Base-by-base conservation (phyloP, 2,888 invertebrate genomes). In the Mythimna pallens region DNA sequence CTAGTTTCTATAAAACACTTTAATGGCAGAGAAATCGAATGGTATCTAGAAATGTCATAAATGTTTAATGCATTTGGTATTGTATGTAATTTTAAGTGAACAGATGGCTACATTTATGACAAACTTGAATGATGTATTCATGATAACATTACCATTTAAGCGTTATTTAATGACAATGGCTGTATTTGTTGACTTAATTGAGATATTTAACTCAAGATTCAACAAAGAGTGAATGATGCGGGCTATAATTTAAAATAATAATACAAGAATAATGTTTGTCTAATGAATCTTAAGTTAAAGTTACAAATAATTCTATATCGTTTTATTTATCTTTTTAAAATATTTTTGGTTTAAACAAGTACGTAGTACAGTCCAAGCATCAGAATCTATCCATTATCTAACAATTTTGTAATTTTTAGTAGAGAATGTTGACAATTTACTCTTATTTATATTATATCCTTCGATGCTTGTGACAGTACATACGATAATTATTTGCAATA, bases 81-180 rank as follows among this genome's bases (percentile, higher is more conserved):
- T 83, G 61, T 36, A 59, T 59, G 67, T 73, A 67, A 73, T 70
- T 80, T 63, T 12, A 71, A 76, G 58, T 75, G 73, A 76, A 74
- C 61, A 67, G 55, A 54, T 78, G 77, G 64, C 65, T 70, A 78
- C 78, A 81, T 81, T 83, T 84, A 80, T 85, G 78, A 84, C 76
- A 71, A 43, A 71, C 66, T 72, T 71, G 52, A 79, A 81, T 83
- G 83, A 79, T 69, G 55, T 69, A 70, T 61, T 71, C 81, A 75
- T 78, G 70, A 77, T 40, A 68, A 75, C 34, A 76, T 80, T 82
- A 88, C 86, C 87, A 86, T 89, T 83, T 75, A 85, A 87, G 88
- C 83, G 82, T 79, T 80, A 71, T 79, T 62, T 73, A 61, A 79
- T 80, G 76, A 67, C 52, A 67, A 55, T 82, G 79, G 67, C 36